phyloP scores from a whole-genome alignment of 2,113 vertebrate species.

The Promerops cafer region DNA sequence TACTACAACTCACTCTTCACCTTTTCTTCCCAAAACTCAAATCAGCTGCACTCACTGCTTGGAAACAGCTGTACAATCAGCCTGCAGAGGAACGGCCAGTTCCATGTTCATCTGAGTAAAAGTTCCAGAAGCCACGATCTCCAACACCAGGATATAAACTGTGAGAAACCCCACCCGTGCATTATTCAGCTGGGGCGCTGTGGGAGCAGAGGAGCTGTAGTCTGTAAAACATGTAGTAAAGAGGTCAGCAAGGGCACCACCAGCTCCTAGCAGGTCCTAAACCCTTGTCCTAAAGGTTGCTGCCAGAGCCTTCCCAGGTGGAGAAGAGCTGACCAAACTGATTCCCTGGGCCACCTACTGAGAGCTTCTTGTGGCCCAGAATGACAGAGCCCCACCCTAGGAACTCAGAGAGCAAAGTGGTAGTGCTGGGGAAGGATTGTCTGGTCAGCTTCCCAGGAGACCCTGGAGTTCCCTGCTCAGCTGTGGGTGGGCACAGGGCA shows the following conservation, averaged over 20 bases:
- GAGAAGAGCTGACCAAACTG: neutral
- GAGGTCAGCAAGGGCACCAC: neutral
- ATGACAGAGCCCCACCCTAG: accelerated
- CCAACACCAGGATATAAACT: neutral
- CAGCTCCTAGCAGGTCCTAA: neutral
- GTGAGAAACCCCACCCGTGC: neutral
- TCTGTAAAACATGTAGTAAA: neutral
- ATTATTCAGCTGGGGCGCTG: neutral
- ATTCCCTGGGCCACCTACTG: neutral
- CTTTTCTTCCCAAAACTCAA: neutral
- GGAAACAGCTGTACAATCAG: neutral
- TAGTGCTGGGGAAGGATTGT: neutral
- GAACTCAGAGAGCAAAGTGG: neutral
- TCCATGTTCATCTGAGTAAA: neutral
- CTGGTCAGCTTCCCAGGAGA: neutral
- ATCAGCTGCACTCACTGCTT: neutral
- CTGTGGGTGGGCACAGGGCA: neutral
- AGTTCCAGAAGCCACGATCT: neutral
- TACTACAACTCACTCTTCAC: neutral
- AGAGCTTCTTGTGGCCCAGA: neutral
- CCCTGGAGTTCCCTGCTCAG: neutral
- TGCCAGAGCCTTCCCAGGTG: neutral
- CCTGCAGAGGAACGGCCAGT: neutral
- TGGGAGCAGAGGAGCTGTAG: neutral
- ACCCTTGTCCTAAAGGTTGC: neutral